Evolutionary conservation across 2,797 vertebrate species (phyloP).

Genomic region (Rhynchotus rufescens): DNA sequence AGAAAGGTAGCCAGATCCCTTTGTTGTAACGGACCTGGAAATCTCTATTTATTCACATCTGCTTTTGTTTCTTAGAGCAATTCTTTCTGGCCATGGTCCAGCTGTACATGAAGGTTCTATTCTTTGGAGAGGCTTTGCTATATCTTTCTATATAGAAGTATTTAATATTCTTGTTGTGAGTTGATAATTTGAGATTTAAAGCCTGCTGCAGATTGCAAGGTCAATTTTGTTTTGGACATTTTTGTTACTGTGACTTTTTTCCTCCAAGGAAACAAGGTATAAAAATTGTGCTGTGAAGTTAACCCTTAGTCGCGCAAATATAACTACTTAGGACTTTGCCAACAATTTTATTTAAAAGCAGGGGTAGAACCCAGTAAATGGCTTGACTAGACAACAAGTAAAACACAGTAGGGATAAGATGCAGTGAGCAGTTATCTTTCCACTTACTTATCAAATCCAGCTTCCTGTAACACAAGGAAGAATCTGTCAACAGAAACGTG

Average conservation of each 20-base stretch:
- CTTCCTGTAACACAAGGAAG: background rate
- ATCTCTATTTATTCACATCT: background rate
- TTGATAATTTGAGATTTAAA: background rate
- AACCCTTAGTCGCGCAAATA: background rate
- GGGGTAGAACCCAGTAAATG: background rate
- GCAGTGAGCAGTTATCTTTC: background rate
- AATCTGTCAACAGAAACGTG: background rate
- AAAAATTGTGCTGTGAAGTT: background rate
- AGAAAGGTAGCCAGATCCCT: background rate
- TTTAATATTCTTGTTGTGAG: background rate
- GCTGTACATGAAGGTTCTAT: background rate
- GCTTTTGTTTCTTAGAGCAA: constrained; percentile 11
- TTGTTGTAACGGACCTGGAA: background rate
- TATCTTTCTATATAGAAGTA: background rate
- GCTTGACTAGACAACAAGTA: background rate
- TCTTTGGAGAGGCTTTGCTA: background rate
- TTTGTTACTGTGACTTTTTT: background rate
- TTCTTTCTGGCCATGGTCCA: background rate
- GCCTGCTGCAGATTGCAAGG: background rate
- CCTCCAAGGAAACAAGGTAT: background rate
- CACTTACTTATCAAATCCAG: background rate
- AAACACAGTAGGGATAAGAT: background rate
- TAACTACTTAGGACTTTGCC: background rate
- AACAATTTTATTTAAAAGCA: background rate
- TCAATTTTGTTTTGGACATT: background rate